phyloP scores from a whole-genome alignment of 1,140 invertebrate genomes.

The Bombyx mandarina region DNA sequence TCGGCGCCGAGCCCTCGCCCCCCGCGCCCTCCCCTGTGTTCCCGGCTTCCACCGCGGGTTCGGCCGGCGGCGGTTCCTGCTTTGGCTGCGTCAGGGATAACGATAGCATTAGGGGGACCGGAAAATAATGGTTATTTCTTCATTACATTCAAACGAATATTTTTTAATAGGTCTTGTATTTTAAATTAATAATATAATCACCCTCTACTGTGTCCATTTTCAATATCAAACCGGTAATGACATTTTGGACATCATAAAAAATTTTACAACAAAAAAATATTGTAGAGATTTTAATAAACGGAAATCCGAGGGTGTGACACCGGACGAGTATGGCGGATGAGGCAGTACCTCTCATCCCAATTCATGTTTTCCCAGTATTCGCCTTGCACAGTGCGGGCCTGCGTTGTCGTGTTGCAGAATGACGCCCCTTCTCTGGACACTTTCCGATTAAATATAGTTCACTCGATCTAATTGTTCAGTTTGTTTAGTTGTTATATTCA shows the following conservation, averaged over 20 bases:
- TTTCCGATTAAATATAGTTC: neutral
- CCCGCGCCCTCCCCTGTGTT: constrained; percentile 14
- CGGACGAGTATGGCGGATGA: neutral
- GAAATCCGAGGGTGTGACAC: neutral
- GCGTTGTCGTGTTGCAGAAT: constrained; percentile 5
- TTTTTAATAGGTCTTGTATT: constrained; percentile 7
- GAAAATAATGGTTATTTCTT: neutral
- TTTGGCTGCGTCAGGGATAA: neutral
- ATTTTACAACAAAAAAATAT: neutral
- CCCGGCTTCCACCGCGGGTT: constrained; percentile 11
- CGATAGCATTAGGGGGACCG: no score
- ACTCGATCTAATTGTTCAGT: neutral
- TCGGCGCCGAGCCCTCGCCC: constrained; percentile 65
- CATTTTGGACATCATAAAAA: neutral
- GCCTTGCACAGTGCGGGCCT: neutral
- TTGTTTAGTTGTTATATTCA: neutral
- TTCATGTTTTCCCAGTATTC: neutral
- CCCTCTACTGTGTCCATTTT: constrained; percentile 1
- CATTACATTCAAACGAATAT: constrained; percentile 5
- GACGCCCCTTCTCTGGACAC: constrained; percentile 1
- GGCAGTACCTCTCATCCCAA: constrained; percentile 2
- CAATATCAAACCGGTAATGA: neutral
- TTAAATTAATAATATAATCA: constrained; percentile 4
- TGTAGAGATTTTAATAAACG: constrained; percentile 1
- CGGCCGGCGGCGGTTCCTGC: constrained; percentile 11